Conservation (phyloP, 2,888 invertebrate genomes). For the Ctena decussata region DNA sequence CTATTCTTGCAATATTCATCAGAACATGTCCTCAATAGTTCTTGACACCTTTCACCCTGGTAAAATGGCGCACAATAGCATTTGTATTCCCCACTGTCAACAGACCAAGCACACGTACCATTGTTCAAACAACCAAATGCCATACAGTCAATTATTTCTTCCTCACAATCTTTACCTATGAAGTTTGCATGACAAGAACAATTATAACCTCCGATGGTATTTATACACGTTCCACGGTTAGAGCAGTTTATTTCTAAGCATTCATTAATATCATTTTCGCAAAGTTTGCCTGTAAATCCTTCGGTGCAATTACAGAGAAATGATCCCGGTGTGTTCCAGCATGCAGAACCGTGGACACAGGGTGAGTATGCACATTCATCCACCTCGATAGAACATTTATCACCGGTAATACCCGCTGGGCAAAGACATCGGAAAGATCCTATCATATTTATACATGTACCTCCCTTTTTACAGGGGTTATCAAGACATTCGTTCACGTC, state of each 20-base stretch:
- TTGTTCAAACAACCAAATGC: conserved; percentile 3
- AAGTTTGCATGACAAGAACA: conserved; percentile 17
- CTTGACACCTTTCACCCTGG: not conserved
- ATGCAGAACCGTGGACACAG: conserved; percentile 16
- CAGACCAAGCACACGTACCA: not conserved
- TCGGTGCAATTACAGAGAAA: conserved; percentile 24
- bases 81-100: not conserved
- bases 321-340: conserved; percentile 9
- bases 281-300: conserved; percentile 27
- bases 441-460: conserved; percentile 28
- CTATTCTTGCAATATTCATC: conserved; percentile 31
- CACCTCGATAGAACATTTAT: conserved; percentile 22
- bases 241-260: not conserved
- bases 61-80: not conserved
- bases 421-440: conserved; percentile 39
- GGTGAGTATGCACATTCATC: conserved; percentile 31
- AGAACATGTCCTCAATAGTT: not conserved
- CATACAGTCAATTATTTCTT: conserved; percentile 3
- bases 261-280: conserved; percentile 46
- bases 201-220: conserved; percentile 27
- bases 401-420: conserved; percentile 6
- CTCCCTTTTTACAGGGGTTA: conserved; percentile 10
- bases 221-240: conserved; percentile 2
- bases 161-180: conserved; percentile 12
- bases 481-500: conserved; percentile 42